Evolutionary conservation across 1,140 invertebrate genomes (phyloP).

Genomic region (Reticulitermes speratus): DNA sequence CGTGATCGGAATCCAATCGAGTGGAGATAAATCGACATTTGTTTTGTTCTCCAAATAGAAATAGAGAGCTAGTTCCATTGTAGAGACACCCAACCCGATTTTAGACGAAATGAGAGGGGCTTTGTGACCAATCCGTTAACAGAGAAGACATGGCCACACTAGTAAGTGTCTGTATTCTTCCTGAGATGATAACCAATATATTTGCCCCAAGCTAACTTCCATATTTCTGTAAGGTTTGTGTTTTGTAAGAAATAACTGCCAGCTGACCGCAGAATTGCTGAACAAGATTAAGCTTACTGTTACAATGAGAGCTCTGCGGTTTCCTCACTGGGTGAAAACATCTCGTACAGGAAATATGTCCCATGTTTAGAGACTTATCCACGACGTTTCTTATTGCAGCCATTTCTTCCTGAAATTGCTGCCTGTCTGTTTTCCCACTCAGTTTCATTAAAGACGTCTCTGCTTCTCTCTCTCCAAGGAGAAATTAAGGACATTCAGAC

Average conservation of each 20-base stretch:
- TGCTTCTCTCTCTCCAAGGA: conserved; percentile 59
- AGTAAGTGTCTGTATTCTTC: conserved; percentile 39
- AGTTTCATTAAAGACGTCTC: conserved; percentile 60
- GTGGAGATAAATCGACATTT: conserved; percentile 41
- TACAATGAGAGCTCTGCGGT: conserved; percentile 50
- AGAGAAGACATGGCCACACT: conserved; percentile 40
- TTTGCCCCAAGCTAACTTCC: conserved; percentile 48
- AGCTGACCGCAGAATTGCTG: conserved; percentile 70
- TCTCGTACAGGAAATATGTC: conserved; percentile 44
- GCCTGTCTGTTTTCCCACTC: conserved; percentile 49
- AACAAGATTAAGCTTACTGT: conserved; percentile 55
- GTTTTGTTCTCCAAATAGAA: conserved; percentile 54
- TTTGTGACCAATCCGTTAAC: conserved; percentile 45
- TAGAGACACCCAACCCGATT: conserved; percentile 34
- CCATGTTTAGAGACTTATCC: background rate
- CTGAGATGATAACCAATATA: conserved; percentile 52
- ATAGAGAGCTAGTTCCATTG: conserved; percentile 39
- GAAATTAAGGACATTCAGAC: conserved; percentile 78
- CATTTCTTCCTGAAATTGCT: conserved; percentile 36
- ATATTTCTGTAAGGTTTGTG: conserved; percentile 48
- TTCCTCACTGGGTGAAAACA: conserved; percentile 47
- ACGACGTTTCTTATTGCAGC: background rate
- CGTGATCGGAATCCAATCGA: conserved; percentile 53
- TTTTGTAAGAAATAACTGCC: conserved; percentile 68
- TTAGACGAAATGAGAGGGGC: conserved; percentile 47